Conservation (phyloP, 1,140 invertebrate species). For the Globodera rostochiensis region DNA sequence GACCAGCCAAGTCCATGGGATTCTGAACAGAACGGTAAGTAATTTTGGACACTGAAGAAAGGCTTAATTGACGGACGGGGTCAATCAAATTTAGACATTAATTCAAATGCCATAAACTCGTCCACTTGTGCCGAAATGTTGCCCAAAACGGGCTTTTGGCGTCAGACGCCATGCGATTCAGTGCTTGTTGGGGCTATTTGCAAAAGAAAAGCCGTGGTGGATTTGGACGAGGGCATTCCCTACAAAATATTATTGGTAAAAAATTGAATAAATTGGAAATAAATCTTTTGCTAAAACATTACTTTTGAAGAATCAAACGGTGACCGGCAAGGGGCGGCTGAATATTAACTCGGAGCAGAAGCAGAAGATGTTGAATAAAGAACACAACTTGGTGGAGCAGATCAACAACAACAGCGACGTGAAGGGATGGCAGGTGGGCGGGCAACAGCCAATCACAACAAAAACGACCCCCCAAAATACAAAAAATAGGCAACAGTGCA, state of each 20-base stretch:
- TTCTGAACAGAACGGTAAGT: too few relatives aligned
- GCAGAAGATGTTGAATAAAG: background rate
- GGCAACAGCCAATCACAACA: too few relatives aligned
- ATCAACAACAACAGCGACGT: background rate
- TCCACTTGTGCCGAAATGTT: background rate
- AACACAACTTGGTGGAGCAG: background rate
- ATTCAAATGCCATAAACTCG: background rate
- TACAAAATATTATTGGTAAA: background rate
- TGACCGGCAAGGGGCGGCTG: background rate
- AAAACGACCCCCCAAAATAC: background rate
- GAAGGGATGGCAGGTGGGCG: background rate
- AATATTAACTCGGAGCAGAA: background rate
- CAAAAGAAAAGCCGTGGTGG: background rate
- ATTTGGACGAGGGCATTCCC: background rate
- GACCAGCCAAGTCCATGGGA: too few relatives aligned
- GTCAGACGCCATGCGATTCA: background rate
- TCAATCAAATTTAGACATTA: too few relatives aligned
- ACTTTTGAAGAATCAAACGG: background rate
- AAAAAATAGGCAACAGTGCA: background rate
- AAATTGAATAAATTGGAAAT: background rate
- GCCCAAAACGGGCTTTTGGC: background rate
- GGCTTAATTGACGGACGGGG: too few relatives aligned
- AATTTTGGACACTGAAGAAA: too few relatives aligned
- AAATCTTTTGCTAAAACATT: background rate
- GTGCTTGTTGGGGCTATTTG: background rate